Base-by-base conservation (phyloP, 1,140 invertebrate genomes). In the Sinella curviseta region DNA sequence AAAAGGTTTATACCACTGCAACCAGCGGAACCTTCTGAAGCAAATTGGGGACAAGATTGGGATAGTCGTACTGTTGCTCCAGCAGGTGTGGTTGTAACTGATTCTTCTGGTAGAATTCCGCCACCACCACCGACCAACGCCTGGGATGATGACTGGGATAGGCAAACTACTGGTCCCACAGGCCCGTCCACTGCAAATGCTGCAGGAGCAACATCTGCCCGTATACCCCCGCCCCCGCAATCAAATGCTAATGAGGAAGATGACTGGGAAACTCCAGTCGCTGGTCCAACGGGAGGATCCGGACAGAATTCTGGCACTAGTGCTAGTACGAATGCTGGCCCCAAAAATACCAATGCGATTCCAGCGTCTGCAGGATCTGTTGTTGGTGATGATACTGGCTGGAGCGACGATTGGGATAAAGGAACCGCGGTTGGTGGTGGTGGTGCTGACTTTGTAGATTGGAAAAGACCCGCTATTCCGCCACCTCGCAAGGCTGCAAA, bases 31-130 rank as follows among this genome's bases (percentile, higher is more conserved):
- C 39, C 39, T 48, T 70, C 65, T 70, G 65, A 70, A 31, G 65
- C 65, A 4, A 70, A 70, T 30, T 70, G 65, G 57, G 57, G 57
- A 17, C 16, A 82, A 76, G 60, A 83, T 77, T 31, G 55, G 76
- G 17, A 78, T 78, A 67, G 60, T 34, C 78, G 74, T 31, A 33
- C 26, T 14, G 12, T 30, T 33, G 1, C 39, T 48, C 39, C 39
- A 12, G 39, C 39, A 48, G 39, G n/a, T n/a, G n/a, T 3, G 24
- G 4, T 24, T 3, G 4, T 30, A 8, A 33, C 31, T 31, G n/a
- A 3, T 65, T 8, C 57, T n/a, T 20, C 39, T 48, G 39, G n/a
- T n/a, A 20, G 39, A 12, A 48, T n/a, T 12, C 26, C 57, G 8
- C 3, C 26, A 4, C 57, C 57, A 20, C 8, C 12, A 0, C 1